These are phyloP conservation scores for Phoebastria nigripes DNA, from an alignment of 2,797 vertebrate genomes.

Conservation along the genomic window DNA sequence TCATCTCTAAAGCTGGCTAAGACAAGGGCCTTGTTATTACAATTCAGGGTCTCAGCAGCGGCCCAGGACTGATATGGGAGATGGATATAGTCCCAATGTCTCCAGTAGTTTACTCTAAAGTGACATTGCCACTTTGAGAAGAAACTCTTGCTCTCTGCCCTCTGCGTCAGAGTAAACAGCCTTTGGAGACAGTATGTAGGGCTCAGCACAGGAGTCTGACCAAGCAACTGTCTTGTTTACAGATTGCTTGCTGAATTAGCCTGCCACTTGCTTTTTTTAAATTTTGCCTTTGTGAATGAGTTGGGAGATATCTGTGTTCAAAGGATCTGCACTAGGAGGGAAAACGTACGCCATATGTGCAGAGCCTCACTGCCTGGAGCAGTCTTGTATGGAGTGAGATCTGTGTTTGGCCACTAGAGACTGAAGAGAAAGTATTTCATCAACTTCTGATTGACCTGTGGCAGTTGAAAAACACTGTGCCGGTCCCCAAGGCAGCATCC, in stretches of 20 bases:
- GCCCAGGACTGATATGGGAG: not conserved
- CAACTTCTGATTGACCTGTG: not conserved
- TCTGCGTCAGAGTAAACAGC: not conserved
- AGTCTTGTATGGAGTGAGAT: not conserved
- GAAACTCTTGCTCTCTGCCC: not conserved
- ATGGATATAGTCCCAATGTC: not conserved
- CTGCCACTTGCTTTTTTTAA: not conserved
- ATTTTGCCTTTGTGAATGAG: not conserved
- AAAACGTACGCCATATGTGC: not conserved
- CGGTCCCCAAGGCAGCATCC: not conserved
- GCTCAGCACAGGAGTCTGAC: not conserved
- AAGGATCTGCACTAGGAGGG: not conserved
- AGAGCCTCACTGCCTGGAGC: not conserved
- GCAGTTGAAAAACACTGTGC: not conserved
- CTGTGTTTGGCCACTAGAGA: not conserved
- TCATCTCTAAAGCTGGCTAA: not conserved
- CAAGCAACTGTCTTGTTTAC: not conserved
- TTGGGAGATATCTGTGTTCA: not conserved
- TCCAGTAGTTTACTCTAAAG: not conserved
- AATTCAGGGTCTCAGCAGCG: not conserved
- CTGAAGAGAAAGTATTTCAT: not conserved
- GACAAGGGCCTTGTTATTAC: conserved; percentile 4
- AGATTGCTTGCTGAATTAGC: not conserved
- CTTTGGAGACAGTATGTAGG: not conserved
- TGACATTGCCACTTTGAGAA: conserved; percentile 2